These are phyloP conservation scores for Pseudopodoces humilis DNA, from an alignment of 2,113 vertebrate genomes.

Conservation along the genomic window DNA sequence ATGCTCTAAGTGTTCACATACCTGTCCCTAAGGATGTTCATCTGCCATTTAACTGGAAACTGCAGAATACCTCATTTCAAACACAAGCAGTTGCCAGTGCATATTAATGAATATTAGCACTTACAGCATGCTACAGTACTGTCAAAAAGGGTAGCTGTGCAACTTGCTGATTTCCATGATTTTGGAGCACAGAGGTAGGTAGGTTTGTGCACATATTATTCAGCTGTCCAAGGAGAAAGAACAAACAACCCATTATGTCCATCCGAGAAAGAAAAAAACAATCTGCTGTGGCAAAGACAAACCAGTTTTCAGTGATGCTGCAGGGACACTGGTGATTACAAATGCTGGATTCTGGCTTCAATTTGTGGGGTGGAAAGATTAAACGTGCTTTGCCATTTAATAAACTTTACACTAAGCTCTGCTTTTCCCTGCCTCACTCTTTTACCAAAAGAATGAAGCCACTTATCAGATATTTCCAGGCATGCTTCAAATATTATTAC, in stretches of 20 bases:
- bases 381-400: constrained; percentile 18
- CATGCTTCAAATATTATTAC: constrained; percentile 17
- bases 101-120: not conserved
- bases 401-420: constrained; percentile 12
- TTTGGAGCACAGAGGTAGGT: not conserved
- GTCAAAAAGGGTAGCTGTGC: not conserved
- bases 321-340: not conserved
- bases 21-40: not conserved
- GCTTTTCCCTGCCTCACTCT: not conserved
- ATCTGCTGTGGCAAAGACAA: constrained; percentile 6
- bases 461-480: constrained; percentile 47
- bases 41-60: not conserved
- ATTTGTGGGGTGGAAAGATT: not conserved
- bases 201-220: not conserved
- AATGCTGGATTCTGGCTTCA: constrained; percentile 14
- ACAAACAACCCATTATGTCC: constrained; percentile 12
- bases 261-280: not conserved
- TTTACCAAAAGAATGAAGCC: constrained; percentile 36
- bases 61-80: not conserved
- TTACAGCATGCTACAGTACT: not conserved
- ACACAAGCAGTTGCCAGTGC: not conserved
- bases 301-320: not conserved
- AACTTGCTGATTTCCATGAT: not conserved
- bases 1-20: not conserved
- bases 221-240: constrained; percentile 8